A percentile compares a stretch with the other conserved stretches of the same genome.
Evolutionary conservation across 2,888 invertebrate genomes (phyloP).

Genomic region (Scaptomyza caliginosa): DNA sequence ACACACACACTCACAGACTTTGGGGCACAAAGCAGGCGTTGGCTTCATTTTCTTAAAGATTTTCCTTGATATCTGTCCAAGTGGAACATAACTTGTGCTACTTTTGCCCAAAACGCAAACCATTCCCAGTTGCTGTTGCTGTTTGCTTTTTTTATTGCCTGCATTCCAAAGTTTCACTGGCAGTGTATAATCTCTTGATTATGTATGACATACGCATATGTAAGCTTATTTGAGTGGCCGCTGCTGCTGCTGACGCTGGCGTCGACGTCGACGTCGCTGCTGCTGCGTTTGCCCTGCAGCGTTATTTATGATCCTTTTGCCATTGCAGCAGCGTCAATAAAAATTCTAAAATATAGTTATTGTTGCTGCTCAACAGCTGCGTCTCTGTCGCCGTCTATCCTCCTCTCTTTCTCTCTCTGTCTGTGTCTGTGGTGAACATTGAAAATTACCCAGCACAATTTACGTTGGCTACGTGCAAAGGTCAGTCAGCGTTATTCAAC

Average conservation of each 20-base stretch:
- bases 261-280: not conserved
- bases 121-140: conserved; percentile 6
- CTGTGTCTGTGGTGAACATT: conserved; percentile 39
- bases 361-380: conserved; percentile 48
- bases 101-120: conserved; percentile 34
- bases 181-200: conserved; percentile 75
- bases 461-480: conserved; percentile 61
- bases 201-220: conserved; percentile 75
- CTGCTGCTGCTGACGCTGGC: conserved; percentile 5
- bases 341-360: conserved; percentile 74
- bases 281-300: conserved; percentile 24
- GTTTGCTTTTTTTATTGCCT: conserved; percentile 60
- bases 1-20: conserved; percentile 28
- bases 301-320: conserved; percentile 63
- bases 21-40: conserved; percentile 9
- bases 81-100: conserved; percentile 61
- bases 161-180: conserved; percentile 9
- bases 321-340: conserved; percentile 63
- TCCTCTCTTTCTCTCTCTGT: not conserved
- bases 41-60: conserved; percentile 50
- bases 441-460: conserved; percentile 57
- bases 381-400: conserved; percentile 11
- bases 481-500: conserved; percentile 56
- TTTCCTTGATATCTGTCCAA: conserved; percentile 78
- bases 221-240: conserved; percentile 57